Evolutionary conservation across 2,888 invertebrate species (phyloP).

Genomic region (Notodonta ziczac): DNA sequence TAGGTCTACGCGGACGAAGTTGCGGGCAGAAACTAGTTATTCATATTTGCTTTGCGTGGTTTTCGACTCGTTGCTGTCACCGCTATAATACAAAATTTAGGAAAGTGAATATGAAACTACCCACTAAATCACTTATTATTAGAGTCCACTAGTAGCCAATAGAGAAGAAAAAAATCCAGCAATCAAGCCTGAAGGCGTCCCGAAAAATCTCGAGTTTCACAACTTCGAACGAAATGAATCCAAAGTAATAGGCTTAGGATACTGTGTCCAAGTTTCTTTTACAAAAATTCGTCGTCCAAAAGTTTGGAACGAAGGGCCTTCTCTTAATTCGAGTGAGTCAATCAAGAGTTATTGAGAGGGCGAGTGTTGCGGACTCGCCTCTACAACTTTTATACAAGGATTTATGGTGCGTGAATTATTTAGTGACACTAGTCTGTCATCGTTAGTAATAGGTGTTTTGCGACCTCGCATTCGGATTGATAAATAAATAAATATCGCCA

Average conservation of each 20-base stretch:
- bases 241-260: conserved; percentile 20
- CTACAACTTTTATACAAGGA: background rate
- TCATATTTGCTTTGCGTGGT: no score
- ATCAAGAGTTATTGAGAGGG: conserved; percentile 33
- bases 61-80: no score
- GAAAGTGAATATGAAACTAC: no score
- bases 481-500: no score
- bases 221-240: conserved; percentile 28
- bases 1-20: no score
- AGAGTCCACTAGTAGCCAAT: no score
- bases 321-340: conserved; percentile 35
- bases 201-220: conserved; percentile 20
- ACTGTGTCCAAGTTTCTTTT: conserved; percentile 28
- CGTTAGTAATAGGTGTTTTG: background rate
- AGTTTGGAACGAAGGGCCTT: conserved; percentile 20
- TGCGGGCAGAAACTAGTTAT: no score
- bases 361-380: conserved; percentile 9
- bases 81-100: no score
- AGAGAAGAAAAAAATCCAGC: conserved; percentile 9
- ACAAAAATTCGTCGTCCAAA: conserved; percentile 25
- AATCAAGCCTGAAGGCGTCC: conserved; percentile 23
- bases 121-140: no score
- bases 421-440: background rate
- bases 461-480: no score
- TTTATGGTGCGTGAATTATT: conserved; percentile 1